Percentiles rank a stretch among this genome's conserved stretches.
Evolutionary conservation across 2,888 invertebrate genomes (phyloP).

Genomic region (Therioaphis trifolii): DNA sequence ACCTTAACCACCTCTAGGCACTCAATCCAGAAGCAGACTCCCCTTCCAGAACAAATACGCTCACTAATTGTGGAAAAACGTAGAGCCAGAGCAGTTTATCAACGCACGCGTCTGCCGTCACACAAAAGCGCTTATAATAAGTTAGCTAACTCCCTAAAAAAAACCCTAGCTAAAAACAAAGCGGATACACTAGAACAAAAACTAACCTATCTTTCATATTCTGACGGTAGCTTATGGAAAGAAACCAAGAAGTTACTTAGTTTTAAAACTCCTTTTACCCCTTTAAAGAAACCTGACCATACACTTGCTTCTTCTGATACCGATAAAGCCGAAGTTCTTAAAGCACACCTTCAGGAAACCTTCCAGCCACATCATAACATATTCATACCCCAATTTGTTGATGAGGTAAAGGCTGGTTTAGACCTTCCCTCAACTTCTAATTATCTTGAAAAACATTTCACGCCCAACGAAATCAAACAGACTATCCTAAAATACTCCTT

Average conservation of each 20-base stretch:
- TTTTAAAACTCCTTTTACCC: not conserved
- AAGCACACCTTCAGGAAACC: not conserved
- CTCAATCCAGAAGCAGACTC: too few species aligned
- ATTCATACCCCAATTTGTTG: not conserved
- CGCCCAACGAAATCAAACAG: too few species aligned
- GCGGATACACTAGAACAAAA: too few species aligned
- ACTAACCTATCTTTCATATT: too few species aligned
- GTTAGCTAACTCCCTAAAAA: not conserved
- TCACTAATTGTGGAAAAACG: not conserved
- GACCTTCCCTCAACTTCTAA: too few species aligned
- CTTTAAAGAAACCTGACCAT: conserved; percentile 16
- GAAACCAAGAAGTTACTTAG: too few species aligned
- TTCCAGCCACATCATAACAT: conserved; percentile 10
- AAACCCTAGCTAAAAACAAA: not conserved
- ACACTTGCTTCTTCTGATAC: not conserved
- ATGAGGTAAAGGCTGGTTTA: too few species aligned
- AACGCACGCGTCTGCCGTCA: not conserved
- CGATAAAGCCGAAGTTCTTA: conserved; percentile 1
- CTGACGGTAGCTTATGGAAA: too few species aligned
- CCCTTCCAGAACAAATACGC: not conserved
- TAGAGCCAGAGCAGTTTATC: not conserved
- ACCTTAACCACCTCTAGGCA: too few species aligned
- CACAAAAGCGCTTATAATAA: conserved; percentile 13
- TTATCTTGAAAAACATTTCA: too few species aligned
- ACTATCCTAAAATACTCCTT: too few species aligned